A percentile compares a stretch with the other conserved stretches of the same genome.
These are phyloP conservation scores for Brachionus rotundiformis DNA, from an alignment of 1,140 invertebrate genomes.

Conservation along the genomic window DNA sequence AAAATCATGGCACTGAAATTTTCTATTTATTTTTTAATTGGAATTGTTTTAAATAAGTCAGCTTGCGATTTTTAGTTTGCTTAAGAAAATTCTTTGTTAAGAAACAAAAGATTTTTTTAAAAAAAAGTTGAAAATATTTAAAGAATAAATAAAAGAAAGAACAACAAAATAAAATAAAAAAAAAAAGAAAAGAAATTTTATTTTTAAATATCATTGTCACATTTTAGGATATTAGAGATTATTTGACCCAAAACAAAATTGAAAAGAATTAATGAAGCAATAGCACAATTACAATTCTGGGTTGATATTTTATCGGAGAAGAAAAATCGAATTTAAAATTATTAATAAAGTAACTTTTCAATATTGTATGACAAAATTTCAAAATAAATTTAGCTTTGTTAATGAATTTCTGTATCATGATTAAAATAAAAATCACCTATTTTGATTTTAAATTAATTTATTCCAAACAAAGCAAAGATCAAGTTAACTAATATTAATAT, in stretches of 20 bases:
- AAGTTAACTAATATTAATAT: not conserved
- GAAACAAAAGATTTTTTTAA: conserved; percentile 40
- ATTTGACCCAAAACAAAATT: conserved; percentile 7
- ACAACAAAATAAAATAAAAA: not conserved
- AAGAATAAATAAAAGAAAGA: conserved; percentile 26
- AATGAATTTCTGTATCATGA: not conserved
- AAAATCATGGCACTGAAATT: not conserved
- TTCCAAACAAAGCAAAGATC: not conserved
- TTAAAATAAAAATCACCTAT: not conserved
- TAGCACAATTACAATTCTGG: not conserved
- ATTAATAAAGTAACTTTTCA: not conserved
- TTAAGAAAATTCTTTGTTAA: conserved; percentile 16
- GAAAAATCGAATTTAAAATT: not conserved
- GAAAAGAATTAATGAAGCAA: conserved; percentile 9
- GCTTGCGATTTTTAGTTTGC: conserved; percentile 15
- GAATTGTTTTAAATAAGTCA: conserved; percentile 43
- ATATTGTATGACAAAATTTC: not conserved
- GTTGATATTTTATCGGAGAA: not conserved
- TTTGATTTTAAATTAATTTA: not conserved
- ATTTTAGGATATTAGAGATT: conserved; percentile 38
- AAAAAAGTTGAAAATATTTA: conserved; percentile 37
- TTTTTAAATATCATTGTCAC: not conserved
- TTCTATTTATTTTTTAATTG: conserved; percentile 25
- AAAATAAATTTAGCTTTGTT: not conserved
- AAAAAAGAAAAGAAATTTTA: too few relatives aligned